Conservation (phyloP, 2,888 invertebrate species). For the Esperia sulphurella region DNA sequence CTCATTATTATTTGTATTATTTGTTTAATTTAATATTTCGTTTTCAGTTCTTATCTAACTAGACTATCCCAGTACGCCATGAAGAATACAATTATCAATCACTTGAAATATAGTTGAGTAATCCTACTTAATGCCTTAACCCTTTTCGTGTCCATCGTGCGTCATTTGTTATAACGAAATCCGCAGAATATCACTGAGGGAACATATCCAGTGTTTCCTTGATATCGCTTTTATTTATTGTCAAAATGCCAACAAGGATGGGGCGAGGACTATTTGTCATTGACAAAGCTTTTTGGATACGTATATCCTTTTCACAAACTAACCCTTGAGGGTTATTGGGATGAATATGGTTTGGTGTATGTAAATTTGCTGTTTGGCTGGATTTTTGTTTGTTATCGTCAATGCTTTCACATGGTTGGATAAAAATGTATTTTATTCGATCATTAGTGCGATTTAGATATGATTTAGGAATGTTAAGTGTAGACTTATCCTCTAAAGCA, state of each 20-base stretch:
- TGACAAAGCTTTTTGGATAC: constrained; percentile 62
- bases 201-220: constrained; percentile 46
- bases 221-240: constrained; percentile 73
- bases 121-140: constrained; percentile 50
- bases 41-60: neutral
- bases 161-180: constrained; percentile 73
- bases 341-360: constrained; percentile 30
- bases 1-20: no score
- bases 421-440: no score
- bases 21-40: no score
- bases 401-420: no score
- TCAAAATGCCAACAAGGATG: constrained; percentile 67
- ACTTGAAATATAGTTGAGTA: constrained; percentile 31
- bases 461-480: no score
- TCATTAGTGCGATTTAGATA: no score
- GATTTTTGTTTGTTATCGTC: neutral
- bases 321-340: constrained; percentile 42
- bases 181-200: constrained; percentile 31
- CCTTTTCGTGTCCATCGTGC: constrained; percentile 68
- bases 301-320: constrained; percentile 42
- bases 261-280: constrained; percentile 73
- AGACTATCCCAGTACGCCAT: constrained; percentile 3
- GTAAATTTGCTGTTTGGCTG: constrained; percentile 14
- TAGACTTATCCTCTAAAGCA: no score
- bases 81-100: constrained; percentile 45